Base-by-base conservation (phyloP, 92 coral and sea anemone genomes). In the Epizoanthus scotinus region DNA sequence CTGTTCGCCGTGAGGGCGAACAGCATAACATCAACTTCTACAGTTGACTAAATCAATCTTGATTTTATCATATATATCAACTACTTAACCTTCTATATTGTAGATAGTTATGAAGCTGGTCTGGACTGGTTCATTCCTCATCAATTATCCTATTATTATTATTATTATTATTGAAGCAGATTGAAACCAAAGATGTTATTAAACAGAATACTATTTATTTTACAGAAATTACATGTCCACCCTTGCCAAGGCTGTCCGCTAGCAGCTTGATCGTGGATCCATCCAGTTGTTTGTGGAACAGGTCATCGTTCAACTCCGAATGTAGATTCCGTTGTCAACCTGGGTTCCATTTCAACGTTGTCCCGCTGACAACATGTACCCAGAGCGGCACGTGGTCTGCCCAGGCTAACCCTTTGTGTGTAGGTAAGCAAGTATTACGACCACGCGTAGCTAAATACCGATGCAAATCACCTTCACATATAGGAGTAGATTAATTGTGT, bases 161-260 rank as follows among this genome's bases (percentile, higher is more conserved):
- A n/a, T n/a, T n/a, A n/a, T n/a, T 31, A 31, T 1, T 31, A 1
- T 1, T 31, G 36, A 31, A 31, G 36, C 40, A 34, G 40, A 34
- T 34, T 34, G 6, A 6, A 34, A 6, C 40, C 40, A 34, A 0
- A 34, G 26, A 62, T 26, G 26, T 0, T 34, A 47, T 47, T 47
- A 0, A 47, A 47, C 15, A 47, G 27, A 8, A 4, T 26, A n/a
- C 25, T 25, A 22, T 22, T 62, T 31, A 13, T 2, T 31, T 10
- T 21, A 3, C 67, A 62, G 67, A 62, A 18, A 62, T 62, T 62
- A 62, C n/a, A 36, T 62, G 67, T 25, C 67, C 67, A 26, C 38
- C 67, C 25, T 62, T 62, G 12, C 31, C 67, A 62, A 62, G 15
- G 13, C 34, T 62, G 27, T 9, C 29, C 67, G 36, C 67, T 9